Conservation (phyloP, 2,888 invertebrate species). For the Chaetoderma sp. region DNA sequence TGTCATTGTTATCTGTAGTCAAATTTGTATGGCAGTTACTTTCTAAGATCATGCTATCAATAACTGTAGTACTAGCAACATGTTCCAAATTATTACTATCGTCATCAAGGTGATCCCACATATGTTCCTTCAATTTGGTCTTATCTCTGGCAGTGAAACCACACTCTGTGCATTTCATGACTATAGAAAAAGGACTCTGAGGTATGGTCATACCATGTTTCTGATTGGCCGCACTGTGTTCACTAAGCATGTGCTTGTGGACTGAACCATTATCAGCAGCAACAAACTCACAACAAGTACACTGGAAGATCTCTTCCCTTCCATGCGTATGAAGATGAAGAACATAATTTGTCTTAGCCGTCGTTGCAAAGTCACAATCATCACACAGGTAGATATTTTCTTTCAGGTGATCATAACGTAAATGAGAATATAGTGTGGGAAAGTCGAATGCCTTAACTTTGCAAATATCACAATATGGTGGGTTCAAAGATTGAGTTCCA, state of each 20-base stretch:
- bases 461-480: neutral
- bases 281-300: constrained; percentile 28
- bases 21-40: too few relatives aligned
- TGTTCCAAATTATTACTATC: neutral
- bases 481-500: constrained; percentile 29
- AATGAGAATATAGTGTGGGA: constrained; percentile 34
- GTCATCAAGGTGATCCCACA: constrained; percentile 53
- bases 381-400: constrained; percentile 59
- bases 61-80: neutral
- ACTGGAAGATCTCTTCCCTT: constrained; percentile 7
- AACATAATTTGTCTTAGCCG: constrained; percentile 23
- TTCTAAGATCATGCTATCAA: constrained; percentile 12
- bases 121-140: constrained; percentile 54
- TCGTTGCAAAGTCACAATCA: constrained; percentile 49
- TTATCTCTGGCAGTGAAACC: constrained; percentile 57
- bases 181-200: constrained; percentile 29
- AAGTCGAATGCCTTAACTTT: constrained; percentile 1
- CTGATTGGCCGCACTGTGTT: constrained; percentile 28
- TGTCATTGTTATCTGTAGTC: neutral
- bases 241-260: constrained; percentile 43
- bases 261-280: constrained; percentile 47
- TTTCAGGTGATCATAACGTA: constrained; percentile 49
- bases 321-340: constrained; percentile 35
- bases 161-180: constrained; percentile 64
- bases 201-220: too few relatives aligned